Evolutionary conservation across 2,888 invertebrate species (phyloP).

Genomic region (Papilio protenor): DNA sequence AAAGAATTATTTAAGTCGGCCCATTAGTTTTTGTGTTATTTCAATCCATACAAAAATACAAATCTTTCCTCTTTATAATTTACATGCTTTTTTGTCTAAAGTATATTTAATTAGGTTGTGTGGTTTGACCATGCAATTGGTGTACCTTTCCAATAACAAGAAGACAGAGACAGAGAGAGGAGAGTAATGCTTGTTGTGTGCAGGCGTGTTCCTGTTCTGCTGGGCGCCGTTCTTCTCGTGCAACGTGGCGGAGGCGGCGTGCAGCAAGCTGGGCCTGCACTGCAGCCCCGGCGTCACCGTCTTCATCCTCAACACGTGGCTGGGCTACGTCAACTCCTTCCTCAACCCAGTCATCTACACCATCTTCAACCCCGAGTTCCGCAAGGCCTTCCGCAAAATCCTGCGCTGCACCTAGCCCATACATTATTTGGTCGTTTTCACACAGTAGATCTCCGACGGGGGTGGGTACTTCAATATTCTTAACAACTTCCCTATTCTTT

Average conservation of each 20-base stretch:
- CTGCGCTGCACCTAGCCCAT: conserved; percentile 87
- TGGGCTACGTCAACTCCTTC: conserved; percentile 98
- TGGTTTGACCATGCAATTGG: no score
- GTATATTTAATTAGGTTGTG: no score
- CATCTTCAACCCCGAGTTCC: conserved; percentile 98
- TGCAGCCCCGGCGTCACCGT: conserved; percentile 94
- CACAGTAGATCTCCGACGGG: conserved; percentile 52
- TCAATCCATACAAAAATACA: no score
- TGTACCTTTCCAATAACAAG: no score
- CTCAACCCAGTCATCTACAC: conserved; percentile 97
- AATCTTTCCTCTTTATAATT: no score
- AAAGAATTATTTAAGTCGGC: no score
- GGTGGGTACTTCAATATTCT: no score
- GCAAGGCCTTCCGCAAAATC: conserved; percentile 98
- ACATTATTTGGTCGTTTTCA: conserved; percentile 72
- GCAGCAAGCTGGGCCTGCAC: conserved; percentile 91
- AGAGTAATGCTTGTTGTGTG: neutral
- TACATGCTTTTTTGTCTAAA: no score
- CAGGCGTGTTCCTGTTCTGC: conserved; percentile 98
- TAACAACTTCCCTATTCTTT: neutral
- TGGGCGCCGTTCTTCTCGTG: conserved; percentile 99
- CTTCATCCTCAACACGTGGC: conserved; percentile 98
- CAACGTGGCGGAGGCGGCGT: conserved; percentile 98
- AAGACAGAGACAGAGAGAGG: no score
- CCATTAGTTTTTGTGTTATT: no score